A percentile compares a stretch with the other conserved stretches of the same genome.
Conservation (phyloP, 2,888 invertebrate genomes). For the Agrilus biguttatus region DNA sequence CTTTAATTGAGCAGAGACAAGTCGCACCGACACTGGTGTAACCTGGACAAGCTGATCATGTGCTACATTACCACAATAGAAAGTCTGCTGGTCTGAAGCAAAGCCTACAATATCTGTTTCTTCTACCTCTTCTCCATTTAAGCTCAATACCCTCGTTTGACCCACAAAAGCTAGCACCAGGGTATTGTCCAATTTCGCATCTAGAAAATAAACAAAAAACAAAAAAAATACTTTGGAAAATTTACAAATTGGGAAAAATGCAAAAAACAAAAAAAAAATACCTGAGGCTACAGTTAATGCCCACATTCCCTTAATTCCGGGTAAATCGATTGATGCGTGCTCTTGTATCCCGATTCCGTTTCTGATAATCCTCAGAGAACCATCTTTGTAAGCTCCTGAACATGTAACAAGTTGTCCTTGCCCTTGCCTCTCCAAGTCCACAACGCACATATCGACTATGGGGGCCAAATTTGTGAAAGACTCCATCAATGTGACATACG, state of each 20-base stretch:
- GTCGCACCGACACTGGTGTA: constrained; percentile 56
- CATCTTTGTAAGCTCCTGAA: constrained; percentile 94
- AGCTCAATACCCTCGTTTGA: constrained; percentile 77
- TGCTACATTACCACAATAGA: constrained; percentile 83
- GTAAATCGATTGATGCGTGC: constrained; percentile 91
- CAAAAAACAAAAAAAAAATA: constrained; percentile 10
- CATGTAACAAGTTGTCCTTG: constrained; percentile 97
- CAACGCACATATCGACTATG: constrained; percentile 95
- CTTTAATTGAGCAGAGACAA: constrained; percentile 54
- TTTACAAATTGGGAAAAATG: neutral
- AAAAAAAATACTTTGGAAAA: neutral
- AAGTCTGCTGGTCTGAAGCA: constrained; percentile 82
- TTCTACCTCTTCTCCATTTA: constrained; percentile 94
- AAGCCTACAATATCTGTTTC: constrained; percentile 92
- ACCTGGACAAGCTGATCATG: constrained; percentile 57
- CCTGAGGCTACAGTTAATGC: constrained; percentile 63
- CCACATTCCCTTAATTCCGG: constrained; percentile 98
- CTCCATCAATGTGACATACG: constrained; percentile 90
- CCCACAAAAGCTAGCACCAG: constrained; percentile 93
- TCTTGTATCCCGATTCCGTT: constrained; percentile 99
- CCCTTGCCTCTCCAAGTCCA: constrained; percentile 90
- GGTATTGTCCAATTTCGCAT: constrained; percentile 56
- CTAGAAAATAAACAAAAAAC: constrained; percentile 3
- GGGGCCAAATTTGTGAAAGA: constrained; percentile 95
- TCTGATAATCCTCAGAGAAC: constrained; percentile 88